phyloP scores from a whole-genome alignment of 2,113 vertebrate genomes.

The Charina bottae region DNA sequence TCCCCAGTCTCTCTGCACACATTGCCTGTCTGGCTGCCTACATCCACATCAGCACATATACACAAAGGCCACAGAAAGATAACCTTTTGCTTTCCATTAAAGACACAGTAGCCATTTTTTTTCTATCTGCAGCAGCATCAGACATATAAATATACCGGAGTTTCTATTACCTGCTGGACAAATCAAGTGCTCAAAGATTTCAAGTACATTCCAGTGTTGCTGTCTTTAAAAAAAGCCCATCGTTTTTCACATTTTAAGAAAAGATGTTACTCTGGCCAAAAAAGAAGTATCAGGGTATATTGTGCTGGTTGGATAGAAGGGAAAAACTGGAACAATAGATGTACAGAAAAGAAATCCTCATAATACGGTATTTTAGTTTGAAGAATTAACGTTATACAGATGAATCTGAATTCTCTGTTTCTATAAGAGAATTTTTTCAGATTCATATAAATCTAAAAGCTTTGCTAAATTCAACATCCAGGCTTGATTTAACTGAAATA shows the following conservation, averaged over 20 bases:
- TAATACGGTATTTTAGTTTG: not conserved
- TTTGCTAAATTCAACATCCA: not conserved
- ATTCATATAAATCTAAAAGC: not conserved
- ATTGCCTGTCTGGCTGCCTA: conserved; percentile 79
- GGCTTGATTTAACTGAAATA: not conserved
- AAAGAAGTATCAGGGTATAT: not conserved
- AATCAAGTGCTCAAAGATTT: conserved; percentile 9
- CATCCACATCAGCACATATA: conserved; percentile 73
- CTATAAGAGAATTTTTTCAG: not conserved
- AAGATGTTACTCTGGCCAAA: not conserved
- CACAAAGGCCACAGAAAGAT: conserved; percentile 74
- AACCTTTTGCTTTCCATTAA: conserved; percentile 74
- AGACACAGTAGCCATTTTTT: conserved; percentile 67
- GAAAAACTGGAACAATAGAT: conserved; percentile 18
- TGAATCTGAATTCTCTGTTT: not conserved
- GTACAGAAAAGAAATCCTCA: not conserved
- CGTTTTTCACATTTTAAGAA: conserved; percentile 13
- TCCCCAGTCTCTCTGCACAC: conserved; percentile 78
- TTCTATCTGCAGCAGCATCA: conserved; percentile 45
- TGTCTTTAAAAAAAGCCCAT: conserved; percentile 5
- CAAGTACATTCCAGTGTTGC: not conserved
- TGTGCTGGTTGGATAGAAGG: not conserved
- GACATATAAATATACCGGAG: conserved; percentile 24
- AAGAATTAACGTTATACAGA: fast-evolving
- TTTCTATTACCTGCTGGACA: conserved; percentile 36